phyloP scores from a whole-genome alignment of 1,140 invertebrate genomes.

The Heliconius hewitsoni region DNA sequence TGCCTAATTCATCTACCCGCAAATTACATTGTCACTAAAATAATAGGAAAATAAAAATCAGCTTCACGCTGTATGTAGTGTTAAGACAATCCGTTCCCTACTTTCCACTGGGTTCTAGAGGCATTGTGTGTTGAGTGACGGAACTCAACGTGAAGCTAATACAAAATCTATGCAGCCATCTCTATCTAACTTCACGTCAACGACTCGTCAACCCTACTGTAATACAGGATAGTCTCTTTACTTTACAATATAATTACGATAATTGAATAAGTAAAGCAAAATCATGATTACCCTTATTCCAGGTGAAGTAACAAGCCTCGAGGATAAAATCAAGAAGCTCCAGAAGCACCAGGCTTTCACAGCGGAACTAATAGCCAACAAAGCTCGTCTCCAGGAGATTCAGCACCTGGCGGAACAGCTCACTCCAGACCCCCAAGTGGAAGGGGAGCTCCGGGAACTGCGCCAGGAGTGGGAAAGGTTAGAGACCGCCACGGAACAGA shows the following conservation, averaged over 20 bases:
- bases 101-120: no score
- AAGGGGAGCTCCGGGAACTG: constrained; percentile 85
- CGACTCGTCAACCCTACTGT: no score
- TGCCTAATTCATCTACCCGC: not conserved
- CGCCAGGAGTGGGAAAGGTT: constrained; percentile 83
- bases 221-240: no score
- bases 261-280: no score
- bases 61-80: no score
- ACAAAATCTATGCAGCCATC: no score
- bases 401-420: constrained; percentile 86
- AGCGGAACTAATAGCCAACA: constrained; percentile 95
- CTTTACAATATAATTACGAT: no score
- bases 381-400: constrained; percentile 92
- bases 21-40: not conserved
- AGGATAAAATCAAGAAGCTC: constrained; percentile 96
- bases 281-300: constrained; percentile 45
- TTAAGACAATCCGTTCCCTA: no score
- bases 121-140: no score
- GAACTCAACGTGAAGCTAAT: no score
- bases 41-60: no score
- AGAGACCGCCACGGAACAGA: constrained; percentile 88
- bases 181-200: no score
- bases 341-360: constrained; percentile 99
- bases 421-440: constrained; percentile 88
- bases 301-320: constrained; percentile 88